These are phyloP conservation scores for Ptilodon capucinus DNA, from an alignment of 2,888 invertebrate genomes.

Conservation along the genomic window DNA sequence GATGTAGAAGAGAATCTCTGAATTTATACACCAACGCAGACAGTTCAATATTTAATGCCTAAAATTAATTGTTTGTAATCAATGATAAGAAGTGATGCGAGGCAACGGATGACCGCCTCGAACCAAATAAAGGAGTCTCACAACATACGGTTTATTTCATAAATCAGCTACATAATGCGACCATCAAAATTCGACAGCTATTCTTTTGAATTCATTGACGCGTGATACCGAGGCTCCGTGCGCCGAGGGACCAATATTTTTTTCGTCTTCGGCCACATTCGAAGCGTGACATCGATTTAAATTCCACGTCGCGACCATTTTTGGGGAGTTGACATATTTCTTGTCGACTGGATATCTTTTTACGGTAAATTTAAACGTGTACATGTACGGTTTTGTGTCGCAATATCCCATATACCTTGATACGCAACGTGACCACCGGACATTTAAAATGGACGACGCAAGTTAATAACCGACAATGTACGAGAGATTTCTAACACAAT, in stretches of 20 bases:
- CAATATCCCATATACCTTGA: conserved; percentile 68
- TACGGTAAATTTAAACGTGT: conserved; percentile 37
- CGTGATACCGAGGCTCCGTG: conserved; percentile 37
- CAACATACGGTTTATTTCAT: conserved; percentile 51
- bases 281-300: conserved; percentile 59
- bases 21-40: conserved; percentile 19
- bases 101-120: conserved; percentile 25
- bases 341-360: conserved; percentile 37
- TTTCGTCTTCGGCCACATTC: conserved; percentile 43
- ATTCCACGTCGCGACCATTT: conserved; percentile 59
- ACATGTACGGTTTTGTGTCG: conserved; percentile 49
- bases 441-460: conserved; percentile 61
- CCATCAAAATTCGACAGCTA: conserved; percentile 62
- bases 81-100: conserved; percentile 42
- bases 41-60: conserved; percentile 11
- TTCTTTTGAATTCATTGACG: conserved; percentile 55
- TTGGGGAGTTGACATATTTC: conserved; percentile 51
- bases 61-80: conserved; percentile 39
- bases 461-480: conserved; percentile 68
- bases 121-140: conserved; percentile 47
- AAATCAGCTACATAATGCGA: conserved; percentile 55
- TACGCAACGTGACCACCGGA: conserved; percentile 71
- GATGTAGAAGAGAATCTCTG: conserved; percentile 15
- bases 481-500: conserved; percentile 59
- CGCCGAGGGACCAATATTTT: conserved; percentile 42